Evolutionary conservation across 2,888 invertebrate genomes (phyloP).

Genomic region (Oasisia sp.): DNA sequence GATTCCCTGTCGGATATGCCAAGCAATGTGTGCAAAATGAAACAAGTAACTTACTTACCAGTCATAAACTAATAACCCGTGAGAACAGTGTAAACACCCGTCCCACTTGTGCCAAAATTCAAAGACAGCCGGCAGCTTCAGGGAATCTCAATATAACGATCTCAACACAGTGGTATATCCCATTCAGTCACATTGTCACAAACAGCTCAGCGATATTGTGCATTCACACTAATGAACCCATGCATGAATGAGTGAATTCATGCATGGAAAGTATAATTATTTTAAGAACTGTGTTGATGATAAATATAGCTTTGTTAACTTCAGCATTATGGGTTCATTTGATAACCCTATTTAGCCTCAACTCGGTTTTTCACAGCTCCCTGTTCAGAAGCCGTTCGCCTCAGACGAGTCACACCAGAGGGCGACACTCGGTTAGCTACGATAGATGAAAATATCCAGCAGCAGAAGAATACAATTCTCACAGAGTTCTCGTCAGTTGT

Average conservation of each 20-base stretch:
- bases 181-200: no score
- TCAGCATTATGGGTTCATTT: neutral
- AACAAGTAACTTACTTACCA: no score
- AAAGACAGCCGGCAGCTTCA: no score
- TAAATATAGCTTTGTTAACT: neutral
- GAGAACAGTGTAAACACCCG: neutral
- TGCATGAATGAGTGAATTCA: no score
- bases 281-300: neutral
- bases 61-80: neutral
- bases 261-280: neutral
- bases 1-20: no score
- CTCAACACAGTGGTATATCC: no score
- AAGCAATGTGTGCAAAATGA: no score
- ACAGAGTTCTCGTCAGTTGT: constrained; percentile 62
- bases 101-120: no score
- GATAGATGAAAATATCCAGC: neutral
- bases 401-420: neutral
- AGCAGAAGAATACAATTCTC: constrained; percentile 47
- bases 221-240: no score
- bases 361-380: neutral
- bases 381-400: neutral
- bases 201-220: no score
- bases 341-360: neutral
- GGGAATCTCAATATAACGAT: no score
- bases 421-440: neutral